phyloP scores from a whole-genome alignment of 2,113 vertebrate genomes.

The Apteryx owenii region DNA sequence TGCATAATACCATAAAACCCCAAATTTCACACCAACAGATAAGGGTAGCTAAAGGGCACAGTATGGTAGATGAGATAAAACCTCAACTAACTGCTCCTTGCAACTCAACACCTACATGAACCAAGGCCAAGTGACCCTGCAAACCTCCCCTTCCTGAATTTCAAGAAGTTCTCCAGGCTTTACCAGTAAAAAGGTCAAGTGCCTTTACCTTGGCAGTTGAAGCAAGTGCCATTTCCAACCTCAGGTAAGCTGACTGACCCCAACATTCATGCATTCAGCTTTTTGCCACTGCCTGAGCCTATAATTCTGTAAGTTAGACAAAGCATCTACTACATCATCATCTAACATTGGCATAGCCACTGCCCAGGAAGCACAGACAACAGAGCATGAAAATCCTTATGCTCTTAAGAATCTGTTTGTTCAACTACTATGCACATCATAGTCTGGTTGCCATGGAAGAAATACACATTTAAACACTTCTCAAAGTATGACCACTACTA shows the following conservation, averaged over 20 bases:
- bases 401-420: background rate
- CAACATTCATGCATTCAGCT: background rate
- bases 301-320: background rate
- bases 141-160: background rate
- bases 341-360: background rate
- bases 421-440: background rate
- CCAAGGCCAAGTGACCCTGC: background rate
- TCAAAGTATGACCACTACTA: background rate
- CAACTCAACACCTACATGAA: background rate
- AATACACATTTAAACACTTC: background rate
- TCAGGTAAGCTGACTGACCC: background rate
- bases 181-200: background rate
- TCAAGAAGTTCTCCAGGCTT: background rate
- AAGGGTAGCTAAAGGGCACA: background rate
- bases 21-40: background rate
- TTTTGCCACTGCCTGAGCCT: background rate
- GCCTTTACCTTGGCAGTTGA: background rate
- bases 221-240: background rate
- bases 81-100: background rate
- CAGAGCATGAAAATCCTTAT: background rate
- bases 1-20: background rate
- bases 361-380: background rate
- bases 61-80: background rate
- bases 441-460: background rate
- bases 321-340: background rate